Conservation (phyloP, 2,888 invertebrate genomes). For the Cheilosia impressa region DNA sequence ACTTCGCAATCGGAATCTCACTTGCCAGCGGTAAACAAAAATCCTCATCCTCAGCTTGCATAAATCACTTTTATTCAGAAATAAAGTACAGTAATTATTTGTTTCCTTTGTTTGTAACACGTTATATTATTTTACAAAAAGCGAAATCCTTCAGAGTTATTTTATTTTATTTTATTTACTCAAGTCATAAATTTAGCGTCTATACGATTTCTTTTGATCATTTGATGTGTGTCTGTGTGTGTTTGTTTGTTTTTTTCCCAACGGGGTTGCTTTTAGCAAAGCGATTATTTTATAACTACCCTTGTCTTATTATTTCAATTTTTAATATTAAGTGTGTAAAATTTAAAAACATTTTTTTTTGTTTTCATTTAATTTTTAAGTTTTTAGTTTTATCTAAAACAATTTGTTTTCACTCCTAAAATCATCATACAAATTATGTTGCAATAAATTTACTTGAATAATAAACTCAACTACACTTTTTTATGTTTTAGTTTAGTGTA, state of each 20-base stretch:
- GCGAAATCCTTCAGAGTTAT: slow-evolving; percentile 59
- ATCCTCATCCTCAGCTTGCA: slow-evolving; percentile 56
- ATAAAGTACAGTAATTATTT: slow-evolving; percentile 59
- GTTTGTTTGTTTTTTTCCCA: slow-evolving; percentile 72
- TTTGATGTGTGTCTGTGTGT: slow-evolving; percentile 67
- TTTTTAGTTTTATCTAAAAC: slow-evolving; percentile 17
- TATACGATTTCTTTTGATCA: slow-evolving; percentile 11
- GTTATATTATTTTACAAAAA: slow-evolving; percentile 72
- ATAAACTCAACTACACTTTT: slow-evolving; percentile 60
- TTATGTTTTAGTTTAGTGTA: slow-evolving; percentile 24
- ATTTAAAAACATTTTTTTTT: slow-evolving; percentile 75
- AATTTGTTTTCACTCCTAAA: slow-evolving; percentile 15
- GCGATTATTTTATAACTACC: slow-evolving; percentile 47
- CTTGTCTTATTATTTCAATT: slow-evolving; percentile 71
- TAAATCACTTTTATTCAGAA: slow-evolving; percentile 70
- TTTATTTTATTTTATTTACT: slow-evolving; percentile 13
- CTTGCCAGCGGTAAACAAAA: no score
- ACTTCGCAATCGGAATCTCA: no score
- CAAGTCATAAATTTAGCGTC: background rate
- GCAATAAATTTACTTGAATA: slow-evolving; percentile 41
- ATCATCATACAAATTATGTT: slow-evolving; percentile 45
- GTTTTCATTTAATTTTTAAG: slow-evolving; percentile 36
- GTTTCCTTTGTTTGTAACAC: slow-evolving; percentile 40
- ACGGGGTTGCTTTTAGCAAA: slow-evolving; percentile 72
- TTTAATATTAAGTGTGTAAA: slow-evolving; percentile 77